Percentiles rank a stretch among this genome's conserved stretches.
These are phyloP conservation scores for Pygoscelis antarcticus DNA, from an alignment of 2,113 vertebrate genomes.

Conservation along the genomic window DNA sequence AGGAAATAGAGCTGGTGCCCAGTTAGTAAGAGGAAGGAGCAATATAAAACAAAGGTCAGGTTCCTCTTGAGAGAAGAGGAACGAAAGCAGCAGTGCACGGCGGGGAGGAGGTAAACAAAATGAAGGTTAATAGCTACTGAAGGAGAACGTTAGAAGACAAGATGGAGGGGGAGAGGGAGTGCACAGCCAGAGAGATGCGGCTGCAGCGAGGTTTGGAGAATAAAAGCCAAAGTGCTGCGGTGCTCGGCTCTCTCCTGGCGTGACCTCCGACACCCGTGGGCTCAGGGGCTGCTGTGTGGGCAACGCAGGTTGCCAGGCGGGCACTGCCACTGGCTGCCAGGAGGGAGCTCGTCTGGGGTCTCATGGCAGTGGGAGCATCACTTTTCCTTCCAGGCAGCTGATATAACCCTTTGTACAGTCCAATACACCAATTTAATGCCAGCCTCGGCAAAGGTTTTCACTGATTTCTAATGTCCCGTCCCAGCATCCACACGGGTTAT, in stretches of 20 bases:
- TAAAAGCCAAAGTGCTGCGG: background rate
- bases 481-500: background rate
- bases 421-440: background rate
- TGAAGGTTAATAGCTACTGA: background rate
- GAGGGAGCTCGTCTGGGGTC: background rate
- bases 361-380: background rate
- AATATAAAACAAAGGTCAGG: background rate
- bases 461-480: background rate
- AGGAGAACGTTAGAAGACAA: background rate
- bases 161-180: background rate
- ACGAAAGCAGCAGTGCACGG: background rate
- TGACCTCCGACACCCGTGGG: rapidly evolving
- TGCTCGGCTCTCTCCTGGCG: background rate
- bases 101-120: background rate
- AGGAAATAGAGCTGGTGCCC: background rate
- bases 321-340: background rate
- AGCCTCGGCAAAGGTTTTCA: background rate
- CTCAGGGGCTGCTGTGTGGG: background rate
- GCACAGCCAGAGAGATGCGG: background rate
- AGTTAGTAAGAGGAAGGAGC: background rate
- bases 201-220: background rate
- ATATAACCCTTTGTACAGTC: background rate
- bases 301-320: background rate
- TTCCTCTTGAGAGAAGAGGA: background rate
- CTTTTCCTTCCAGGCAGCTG: background rate